Base-by-base conservation (phyloP, 1,140 invertebrate genomes). In the Globodera rostochiensis region DNA sequence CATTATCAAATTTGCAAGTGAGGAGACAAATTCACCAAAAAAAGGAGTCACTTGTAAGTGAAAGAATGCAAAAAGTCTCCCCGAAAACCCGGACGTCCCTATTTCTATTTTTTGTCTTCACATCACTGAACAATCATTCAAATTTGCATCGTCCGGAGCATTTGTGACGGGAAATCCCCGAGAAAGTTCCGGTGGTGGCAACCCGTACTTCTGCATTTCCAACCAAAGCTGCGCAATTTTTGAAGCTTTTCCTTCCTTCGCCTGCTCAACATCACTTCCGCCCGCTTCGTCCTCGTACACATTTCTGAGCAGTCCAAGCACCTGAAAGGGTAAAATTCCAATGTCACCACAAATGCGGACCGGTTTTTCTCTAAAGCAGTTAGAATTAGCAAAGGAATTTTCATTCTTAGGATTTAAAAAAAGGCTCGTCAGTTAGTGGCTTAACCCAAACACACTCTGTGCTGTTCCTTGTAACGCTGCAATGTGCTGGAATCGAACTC, bases 141-240 rank as follows among this genome's bases (percentile, higher is more conserved):
- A 80, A 46, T 21, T 73, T 57, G 50, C n/a, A 7, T 57, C 57
- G 13, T 36, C 75, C 46, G 46, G 6, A 47, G 11, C 21, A 64
- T 50, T 73, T 74, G 36, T 36, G 36, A 46, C 69, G 36, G 74
- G 53, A 11, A 76, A 49, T 11, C 49, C 57, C 21, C n/a, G 36
- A 7, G 45, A 79, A 67, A 83, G 60, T 84, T 83, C 82, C 47
- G 82, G 57, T 19, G 82, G 82, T 6, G 82, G 82, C 46, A 77
- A n/a, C 11, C 82, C 82, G 71, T 76, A 67, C n/a, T 83, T 78
- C 46, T 83, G 82, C 82, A 83, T 60, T 70, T 83, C 74, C 57
- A 83, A 46, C 82, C 82, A 83, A 46, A 76, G 74, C 53, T 84
- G 70, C 13, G 80, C 82, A 64, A 83, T 83, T 69, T 47, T 50